Evolutionary conservation across 2,797 vertebrate genomes (phyloP).

Genomic region (Crax fasciolata): DNA sequence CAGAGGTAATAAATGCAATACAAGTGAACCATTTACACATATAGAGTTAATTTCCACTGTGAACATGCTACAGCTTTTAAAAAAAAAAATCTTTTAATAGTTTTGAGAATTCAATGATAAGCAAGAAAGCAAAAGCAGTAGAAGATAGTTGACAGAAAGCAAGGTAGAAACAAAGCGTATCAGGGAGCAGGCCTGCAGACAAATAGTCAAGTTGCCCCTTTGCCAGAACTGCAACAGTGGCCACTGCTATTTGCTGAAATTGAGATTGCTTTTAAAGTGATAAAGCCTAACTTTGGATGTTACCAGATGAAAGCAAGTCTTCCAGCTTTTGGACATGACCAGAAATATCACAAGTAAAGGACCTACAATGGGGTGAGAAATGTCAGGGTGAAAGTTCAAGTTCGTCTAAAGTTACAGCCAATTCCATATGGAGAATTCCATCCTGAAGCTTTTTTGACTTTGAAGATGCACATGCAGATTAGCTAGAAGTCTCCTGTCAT

Average conservation of each 20-base stretch:
- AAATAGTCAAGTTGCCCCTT: background rate
- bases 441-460: background rate
- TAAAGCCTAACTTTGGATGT: background rate
- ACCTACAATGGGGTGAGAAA: fast-evolving
- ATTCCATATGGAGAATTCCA: background rate
- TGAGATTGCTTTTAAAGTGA: background rate
- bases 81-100: background rate
- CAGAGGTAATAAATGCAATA: background rate
- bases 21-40: background rate
- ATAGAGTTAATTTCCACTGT: background rate
- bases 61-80: background rate
- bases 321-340: background rate
- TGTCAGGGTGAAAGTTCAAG: background rate
- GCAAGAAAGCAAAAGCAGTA: background rate
- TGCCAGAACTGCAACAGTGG: background rate
- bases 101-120: background rate
- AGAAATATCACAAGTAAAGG: background rate
- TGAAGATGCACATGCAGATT: background rate
- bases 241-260: background rate
- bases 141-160: background rate
- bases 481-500: background rate
- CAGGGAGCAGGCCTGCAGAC: background rate
- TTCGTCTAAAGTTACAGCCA: background rate
- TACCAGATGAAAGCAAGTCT: background rate
- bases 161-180: background rate